phyloP scores from a whole-genome alignment of 2,797 vertebrate species.

The Sus cebifrons region DNA sequence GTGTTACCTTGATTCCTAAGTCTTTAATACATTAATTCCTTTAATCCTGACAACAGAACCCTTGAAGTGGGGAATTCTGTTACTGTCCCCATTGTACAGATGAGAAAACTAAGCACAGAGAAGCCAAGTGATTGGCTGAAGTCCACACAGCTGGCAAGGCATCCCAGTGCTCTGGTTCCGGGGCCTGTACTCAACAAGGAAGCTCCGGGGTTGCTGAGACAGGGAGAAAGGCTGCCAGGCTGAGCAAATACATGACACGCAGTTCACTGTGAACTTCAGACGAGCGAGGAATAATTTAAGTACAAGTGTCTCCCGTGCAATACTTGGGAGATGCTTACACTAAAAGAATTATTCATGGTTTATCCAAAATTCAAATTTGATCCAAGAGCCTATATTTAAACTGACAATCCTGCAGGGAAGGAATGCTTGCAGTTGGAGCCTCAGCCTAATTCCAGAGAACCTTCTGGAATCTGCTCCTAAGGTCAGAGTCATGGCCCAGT shows the following conservation, averaged over 20 bases:
- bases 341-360: background rate
- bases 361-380: constrained; percentile 24
- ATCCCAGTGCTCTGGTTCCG: background rate
- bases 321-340: background rate
- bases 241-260: background rate
- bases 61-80: background rate
- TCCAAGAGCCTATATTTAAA: background rate
- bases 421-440: background rate
- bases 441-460: background rate
- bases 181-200: background rate
- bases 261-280: background rate
- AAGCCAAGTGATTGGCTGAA: background rate
- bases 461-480: background rate
- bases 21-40: background rate
- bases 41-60: background rate
- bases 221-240: background rate
- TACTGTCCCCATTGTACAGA: background rate
- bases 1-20: background rate
- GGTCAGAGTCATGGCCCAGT: background rate
- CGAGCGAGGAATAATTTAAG: background rate
- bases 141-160: background rate
- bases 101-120: background rate
- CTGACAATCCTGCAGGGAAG: background rate
- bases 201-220: background rate
- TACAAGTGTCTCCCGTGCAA: background rate